These are phyloP conservation scores for Seira musarum DNA, from an alignment of 2,888 invertebrate species.

Conservation along the genomic window DNA sequence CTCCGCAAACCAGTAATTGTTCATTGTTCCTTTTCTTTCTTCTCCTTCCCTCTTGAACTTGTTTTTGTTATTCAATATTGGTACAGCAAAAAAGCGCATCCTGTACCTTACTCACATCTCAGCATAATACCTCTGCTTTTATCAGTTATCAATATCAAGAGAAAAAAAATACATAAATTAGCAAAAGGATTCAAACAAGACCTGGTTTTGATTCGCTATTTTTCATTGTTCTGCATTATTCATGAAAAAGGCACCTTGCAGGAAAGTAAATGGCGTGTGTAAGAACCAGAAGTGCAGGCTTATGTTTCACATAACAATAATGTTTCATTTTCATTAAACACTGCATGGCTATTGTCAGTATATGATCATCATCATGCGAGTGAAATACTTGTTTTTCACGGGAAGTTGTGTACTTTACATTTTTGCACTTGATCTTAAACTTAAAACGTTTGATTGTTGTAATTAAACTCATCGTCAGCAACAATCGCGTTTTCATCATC, in stretches of 20 bases:
- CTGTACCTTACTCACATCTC: constrained; percentile 10
- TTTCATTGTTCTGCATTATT: background rate
- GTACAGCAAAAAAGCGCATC: constrained; percentile 1
- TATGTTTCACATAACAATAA: too few relatives aligned
- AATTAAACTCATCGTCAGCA: background rate
- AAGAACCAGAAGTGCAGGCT: too few relatives aligned
- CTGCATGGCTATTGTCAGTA: too few relatives aligned
- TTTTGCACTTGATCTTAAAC: constrained; percentile 7
- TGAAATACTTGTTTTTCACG: too few relatives aligned
- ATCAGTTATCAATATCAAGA: background rate
- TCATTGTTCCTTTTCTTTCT: background rate
- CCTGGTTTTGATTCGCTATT: background rate
- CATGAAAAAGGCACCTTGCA: too few relatives aligned
- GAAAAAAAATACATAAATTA: too few relatives aligned
- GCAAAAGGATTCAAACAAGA: background rate
- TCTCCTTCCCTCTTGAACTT: background rate
- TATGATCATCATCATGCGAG: too few relatives aligned
- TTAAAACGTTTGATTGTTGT: background rate
- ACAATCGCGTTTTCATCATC: background rate
- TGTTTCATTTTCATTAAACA: too few relatives aligned
- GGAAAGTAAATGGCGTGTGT: too few relatives aligned
- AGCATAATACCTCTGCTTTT: too few relatives aligned
- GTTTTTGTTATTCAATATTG: background rate
- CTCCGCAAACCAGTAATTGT: background rate
- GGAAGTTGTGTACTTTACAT: background rate